Base-by-base conservation (phyloP, 1,140 invertebrate genomes). In the Papilio helenus region DNA sequence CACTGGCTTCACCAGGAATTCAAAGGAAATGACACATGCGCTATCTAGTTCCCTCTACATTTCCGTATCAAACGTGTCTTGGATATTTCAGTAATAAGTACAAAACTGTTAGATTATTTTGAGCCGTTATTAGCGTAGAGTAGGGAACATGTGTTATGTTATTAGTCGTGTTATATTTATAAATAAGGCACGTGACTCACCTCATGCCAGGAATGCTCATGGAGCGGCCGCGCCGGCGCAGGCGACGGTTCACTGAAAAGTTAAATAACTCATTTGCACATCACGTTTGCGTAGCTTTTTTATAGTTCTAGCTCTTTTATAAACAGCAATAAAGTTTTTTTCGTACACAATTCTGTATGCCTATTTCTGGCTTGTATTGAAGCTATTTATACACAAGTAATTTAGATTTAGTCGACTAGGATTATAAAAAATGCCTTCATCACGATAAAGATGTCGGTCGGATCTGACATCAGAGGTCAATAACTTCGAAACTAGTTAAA, bases 141-240 rank as follows among this genome's bases (percentile, higher is more conserved):
- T 16, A 74, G 34, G 44, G 18, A 55, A 77, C 82, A 81, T 76
- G 81, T 87, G 83, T 86, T 84, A 83, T 84, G 83, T 83, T 86
- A 81, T 81, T 83, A 82, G 80, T 81, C 84, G 80, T 81, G 85
- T 85, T 83, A 82, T 79, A 76, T 84, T 85, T 89, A 88, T 91
- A 91, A 89, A 88, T 90, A 82, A 81, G 85, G 84, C 80, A 76
- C 83, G 85, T 93, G 91, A 94, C 89, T 94, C 90, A 94, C 93
- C 92, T 93, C 89, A 90, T 90, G 86, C 90, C 90, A 92, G 91
- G 87, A 88, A 89, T 89, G 89, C 89, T 92, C 89, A 92, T 92
- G 88, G 84, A 85, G 85, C 80, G 83, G 88, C 89, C 83, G 82
- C 82, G 83, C 85, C 79, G 88, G 85, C 86, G 88, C 90, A 86